Percentiles rank a stretch among this genome's conserved stretches.
Conservation (phyloP, 2,797 vertebrate species). For the Fringilla coelebs region DNA sequence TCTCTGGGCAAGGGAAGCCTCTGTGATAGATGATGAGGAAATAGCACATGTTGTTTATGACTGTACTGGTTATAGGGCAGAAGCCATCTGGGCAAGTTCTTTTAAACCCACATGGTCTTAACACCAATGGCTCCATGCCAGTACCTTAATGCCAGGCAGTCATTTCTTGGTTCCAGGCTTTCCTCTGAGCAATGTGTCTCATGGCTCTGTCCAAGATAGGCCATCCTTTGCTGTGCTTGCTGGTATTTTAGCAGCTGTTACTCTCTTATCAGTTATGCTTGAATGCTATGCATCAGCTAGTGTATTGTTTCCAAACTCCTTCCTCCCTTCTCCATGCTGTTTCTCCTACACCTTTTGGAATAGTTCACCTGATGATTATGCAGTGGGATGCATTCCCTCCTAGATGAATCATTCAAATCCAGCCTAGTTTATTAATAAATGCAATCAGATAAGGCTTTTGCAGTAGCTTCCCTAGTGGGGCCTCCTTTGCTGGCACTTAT, state of each 20-base stretch:
- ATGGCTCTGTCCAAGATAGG: not conserved
- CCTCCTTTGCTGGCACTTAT: constrained; percentile 2
- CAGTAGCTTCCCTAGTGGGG: not conserved
- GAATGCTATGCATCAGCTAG: not conserved
- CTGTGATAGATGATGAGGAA: constrained; percentile 37
- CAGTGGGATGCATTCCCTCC: not conserved
- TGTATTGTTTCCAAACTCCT: not conserved
- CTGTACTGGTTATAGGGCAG: not conserved
- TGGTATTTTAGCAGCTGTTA: not conserved
- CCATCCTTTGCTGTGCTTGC: not conserved
- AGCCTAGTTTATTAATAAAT: constrained; percentile 30
- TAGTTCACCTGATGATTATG: not conserved
- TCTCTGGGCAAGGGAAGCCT: constrained; percentile 6
- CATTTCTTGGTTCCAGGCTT: constrained; percentile 3
- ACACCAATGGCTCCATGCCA: not conserved
- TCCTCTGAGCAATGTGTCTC: not conserved
- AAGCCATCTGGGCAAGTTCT: constrained; percentile 31
- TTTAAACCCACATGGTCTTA: not conserved
- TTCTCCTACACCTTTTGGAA: not conserved
- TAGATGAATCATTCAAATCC: constrained; percentile 25
- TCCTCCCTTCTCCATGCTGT: not conserved
- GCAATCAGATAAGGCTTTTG: constrained; percentile 36
- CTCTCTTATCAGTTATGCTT: not conserved
- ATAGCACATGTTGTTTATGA: constrained; percentile 30
- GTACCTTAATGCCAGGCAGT: not conserved